Percentiles rank a stretch among this genome's conserved stretches.
These are phyloP conservation scores for Palythoa heliodiscus DNA, from an alignment of 92 coral and sea anemone species.

Conservation along the genomic window DNA sequence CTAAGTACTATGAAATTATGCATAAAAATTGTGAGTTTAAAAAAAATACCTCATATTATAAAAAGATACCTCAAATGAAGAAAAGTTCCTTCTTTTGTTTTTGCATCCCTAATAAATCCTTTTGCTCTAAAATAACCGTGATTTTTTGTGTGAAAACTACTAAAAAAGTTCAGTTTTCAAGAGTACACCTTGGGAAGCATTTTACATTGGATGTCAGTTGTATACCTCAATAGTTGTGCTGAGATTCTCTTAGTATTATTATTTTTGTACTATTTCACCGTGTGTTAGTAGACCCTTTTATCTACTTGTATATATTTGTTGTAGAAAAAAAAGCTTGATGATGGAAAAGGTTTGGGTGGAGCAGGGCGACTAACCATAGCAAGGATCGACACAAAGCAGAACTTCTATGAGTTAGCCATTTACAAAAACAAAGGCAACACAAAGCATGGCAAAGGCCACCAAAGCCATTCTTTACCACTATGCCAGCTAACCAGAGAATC, in stretches of 20 bases:
- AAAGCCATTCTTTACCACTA: constrained; percentile 53
- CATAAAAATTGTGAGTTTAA: neutral
- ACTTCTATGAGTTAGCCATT: constrained; percentile 56
- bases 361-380: constrained; percentile 40
- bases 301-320: neutral
- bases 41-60: neutral
- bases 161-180: neutral
- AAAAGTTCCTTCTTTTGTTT: neutral
- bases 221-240: neutral
- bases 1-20: neutral
- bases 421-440: constrained; percentile 47
- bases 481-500: constrained; percentile 53
- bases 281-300: neutral
- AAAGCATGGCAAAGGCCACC: constrained; percentile 58
- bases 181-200: neutral
- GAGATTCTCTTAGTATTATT: neutral
- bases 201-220: neutral
- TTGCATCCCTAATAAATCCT: neutral
- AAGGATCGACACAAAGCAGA: constrained; percentile 42
- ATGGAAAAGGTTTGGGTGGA: constrained; percentile 42
- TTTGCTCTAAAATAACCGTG: neutral
- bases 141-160: neutral
- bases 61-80: neutral
- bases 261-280: too few relatives aligned
- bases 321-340: constrained; percentile 31